Evolutionary conservation across 2,797 vertebrate species (phyloP).

Genomic region (Alauda arvensis): DNA sequence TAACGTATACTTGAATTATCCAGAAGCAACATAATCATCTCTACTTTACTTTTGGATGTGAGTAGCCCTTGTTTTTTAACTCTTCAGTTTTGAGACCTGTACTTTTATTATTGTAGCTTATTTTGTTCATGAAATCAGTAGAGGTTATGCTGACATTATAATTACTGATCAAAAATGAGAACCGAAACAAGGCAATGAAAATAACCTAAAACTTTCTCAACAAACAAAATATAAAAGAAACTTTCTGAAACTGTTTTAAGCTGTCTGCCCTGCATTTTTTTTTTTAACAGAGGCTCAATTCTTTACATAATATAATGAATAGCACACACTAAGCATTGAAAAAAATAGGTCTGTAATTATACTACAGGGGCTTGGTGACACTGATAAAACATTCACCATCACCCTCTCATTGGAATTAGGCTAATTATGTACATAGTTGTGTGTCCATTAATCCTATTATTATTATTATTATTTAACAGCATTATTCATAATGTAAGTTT

Average conservation of each 20-base stretch:
- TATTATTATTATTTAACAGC: slow-evolving; percentile 58
- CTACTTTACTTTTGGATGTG: neutral
- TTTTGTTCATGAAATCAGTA: neutral
- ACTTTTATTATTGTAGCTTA: neutral
- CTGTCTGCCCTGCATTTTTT: neutral
- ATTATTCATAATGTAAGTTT: slow-evolving; percentile 61
- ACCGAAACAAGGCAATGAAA: neutral
- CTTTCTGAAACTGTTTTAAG: neutral
- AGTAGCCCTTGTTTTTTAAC: neutral
- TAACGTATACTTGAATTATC: neutral
- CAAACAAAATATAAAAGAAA: neutral
- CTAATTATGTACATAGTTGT: slow-evolving; percentile 61
- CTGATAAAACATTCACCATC: slow-evolving; percentile 57
- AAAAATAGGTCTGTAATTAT: slow-evolving; percentile 62
- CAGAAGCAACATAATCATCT: neutral
- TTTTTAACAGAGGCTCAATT: neutral
- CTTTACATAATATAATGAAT: slow-evolving; percentile 44
- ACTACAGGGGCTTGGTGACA: slow-evolving; percentile 50
- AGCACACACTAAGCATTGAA: slow-evolving; percentile 25
- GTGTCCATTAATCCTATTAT: slow-evolving; percentile 57
- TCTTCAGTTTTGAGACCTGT: neutral
- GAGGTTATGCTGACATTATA: neutral
- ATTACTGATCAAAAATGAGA: neutral
- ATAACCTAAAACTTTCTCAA: neutral
- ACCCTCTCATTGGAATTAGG: slow-evolving; percentile 34